Percentiles rank a stretch among this genome's conserved stretches.
These are phyloP conservation scores for Casuarius casuarius DNA, from an alignment of 2,113 vertebrate species.

Conservation along the genomic window DNA sequence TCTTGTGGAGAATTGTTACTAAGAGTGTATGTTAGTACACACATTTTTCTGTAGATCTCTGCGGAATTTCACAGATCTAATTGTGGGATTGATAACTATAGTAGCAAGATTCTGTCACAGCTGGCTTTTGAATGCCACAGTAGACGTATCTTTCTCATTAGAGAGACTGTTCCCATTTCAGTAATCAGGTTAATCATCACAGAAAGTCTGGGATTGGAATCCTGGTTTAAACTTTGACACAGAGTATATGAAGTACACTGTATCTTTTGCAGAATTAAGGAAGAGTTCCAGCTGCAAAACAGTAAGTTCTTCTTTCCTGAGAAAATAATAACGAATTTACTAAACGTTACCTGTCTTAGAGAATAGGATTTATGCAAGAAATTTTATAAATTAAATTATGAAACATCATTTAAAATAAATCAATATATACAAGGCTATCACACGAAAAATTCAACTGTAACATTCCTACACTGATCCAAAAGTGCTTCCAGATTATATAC, in stretches of 20 bases:
- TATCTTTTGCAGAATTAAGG: not conserved
- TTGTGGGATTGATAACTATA: not conserved
- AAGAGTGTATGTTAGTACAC: not conserved
- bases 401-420: not conserved
- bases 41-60: not conserved
- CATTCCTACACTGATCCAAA: not conserved
- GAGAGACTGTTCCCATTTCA: not conserved
- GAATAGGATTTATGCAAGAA: not conserved
- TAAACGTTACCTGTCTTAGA: not conserved
- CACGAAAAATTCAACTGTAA: not conserved
- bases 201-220: not conserved
- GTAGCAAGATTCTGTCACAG: not conserved
- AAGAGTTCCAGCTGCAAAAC: not conserved
- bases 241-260: not conserved
- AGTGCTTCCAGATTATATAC: not conserved
- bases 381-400: not conserved
- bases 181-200: not conserved
- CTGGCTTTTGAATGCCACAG: not conserved
- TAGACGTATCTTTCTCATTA: not conserved
- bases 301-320: not conserved
- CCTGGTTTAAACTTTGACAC: not conserved
- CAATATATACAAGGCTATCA: not conserved
- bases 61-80: not conserved
- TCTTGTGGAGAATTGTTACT: not conserved
- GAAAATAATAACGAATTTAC: not conserved